phyloP scores from a whole-genome alignment of 2,888 invertebrate genomes.

The Aspidapion aeneum region DNA sequence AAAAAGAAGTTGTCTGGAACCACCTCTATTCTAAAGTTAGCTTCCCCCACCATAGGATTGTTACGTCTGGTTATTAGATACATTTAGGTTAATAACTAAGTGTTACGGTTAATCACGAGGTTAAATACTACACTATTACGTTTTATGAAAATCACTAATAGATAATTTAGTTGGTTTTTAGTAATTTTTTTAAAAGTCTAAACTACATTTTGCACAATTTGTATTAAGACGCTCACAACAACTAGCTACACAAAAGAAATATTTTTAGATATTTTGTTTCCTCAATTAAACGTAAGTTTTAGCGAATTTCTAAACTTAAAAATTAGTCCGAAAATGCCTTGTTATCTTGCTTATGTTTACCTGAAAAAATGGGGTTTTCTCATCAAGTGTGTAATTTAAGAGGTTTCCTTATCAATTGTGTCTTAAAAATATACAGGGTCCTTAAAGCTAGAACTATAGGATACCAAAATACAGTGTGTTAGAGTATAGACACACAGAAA shows the following conservation, averaged over 20 bases:
- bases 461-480: no score
- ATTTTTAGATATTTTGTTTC: no score
- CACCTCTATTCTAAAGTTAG: slow-evolving; percentile 18
- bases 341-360: not conserved
- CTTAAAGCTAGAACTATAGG: no score
- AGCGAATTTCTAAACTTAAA: no score
- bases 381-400: not conserved
- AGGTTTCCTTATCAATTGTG: not conserved
- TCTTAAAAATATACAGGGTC: not conserved
- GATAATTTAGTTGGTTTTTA: no score
- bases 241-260: no score
- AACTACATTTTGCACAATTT: not conserved
- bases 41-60: slow-evolving; percentile 18
- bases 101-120: not conserved
- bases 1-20: slow-evolving; percentile 26
- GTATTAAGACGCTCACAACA: no score
- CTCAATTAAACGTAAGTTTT: no score
- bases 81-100: not conserved
- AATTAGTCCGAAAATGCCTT: not conserved
- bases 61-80: slow-evolving; percentile 11
- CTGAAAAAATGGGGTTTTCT: not conserved
- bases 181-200: not conserved
- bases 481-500: no score
- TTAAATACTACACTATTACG: no score
- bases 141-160: no score